These are phyloP conservation scores for Pelmatolapia mariae DNA, from an alignment of 2,113 vertebrate species.

Conservation along the genomic window DNA sequence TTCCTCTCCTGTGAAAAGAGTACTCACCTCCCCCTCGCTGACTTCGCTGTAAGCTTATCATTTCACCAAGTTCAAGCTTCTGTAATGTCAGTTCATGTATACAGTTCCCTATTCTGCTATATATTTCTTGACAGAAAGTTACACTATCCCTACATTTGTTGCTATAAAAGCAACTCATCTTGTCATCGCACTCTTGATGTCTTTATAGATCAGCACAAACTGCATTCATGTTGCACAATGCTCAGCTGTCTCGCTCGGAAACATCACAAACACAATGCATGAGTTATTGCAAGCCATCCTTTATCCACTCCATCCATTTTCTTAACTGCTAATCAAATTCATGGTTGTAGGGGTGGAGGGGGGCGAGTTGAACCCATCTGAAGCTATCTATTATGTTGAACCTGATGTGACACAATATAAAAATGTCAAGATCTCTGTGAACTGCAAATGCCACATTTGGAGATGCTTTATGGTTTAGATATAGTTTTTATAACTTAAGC, in stretches of 20 bases:
- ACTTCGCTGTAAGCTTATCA: conserved; percentile 20
- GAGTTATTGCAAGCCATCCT: not conserved
- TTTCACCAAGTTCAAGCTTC: conserved; percentile 11
- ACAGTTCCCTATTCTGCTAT: not conserved
- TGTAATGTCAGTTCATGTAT: not conserved
- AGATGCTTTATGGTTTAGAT: not conserved
- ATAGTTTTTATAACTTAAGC: not conserved
- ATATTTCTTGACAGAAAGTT: not conserved
- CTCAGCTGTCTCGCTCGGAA: not conserved
- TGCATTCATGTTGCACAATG: not conserved
- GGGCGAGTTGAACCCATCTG: not conserved
- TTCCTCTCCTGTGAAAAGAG: conserved; percentile 24
- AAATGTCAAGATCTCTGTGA: not conserved
- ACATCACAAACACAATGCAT: not conserved
- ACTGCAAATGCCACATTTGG: not conserved
- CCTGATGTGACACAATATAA: not conserved
- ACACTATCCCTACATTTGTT: not conserved
- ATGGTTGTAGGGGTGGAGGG: not conserved
- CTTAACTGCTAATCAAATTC: not conserved
- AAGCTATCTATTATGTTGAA: not conserved
- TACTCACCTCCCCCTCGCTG: conserved; percentile 30
- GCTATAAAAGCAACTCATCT: not conserved
- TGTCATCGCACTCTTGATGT: not conserved
- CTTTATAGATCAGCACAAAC: not conserved
- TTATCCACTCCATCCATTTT: not conserved